Conservation (phyloP, 1,140 invertebrate genomes). For the Orchestia grillus region DNA sequence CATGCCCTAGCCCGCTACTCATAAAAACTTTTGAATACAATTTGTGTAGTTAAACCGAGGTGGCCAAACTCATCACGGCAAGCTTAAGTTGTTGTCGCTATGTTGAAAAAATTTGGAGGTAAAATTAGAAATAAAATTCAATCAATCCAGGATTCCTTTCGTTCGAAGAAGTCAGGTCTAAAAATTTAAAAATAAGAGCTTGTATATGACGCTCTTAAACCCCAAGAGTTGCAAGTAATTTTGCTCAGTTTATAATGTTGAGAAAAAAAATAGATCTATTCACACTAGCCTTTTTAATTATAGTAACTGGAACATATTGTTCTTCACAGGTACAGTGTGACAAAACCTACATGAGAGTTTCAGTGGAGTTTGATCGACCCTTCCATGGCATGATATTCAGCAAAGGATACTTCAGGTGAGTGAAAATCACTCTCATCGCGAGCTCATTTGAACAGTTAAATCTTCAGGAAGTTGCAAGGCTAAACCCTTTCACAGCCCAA, state of each 20-base stretch:
- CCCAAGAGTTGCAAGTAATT: not conserved
- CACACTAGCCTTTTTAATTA: not conserved
- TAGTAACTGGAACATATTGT: not conserved
- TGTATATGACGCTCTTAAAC: not conserved
- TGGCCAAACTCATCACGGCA: not conserved
- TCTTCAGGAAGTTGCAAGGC: not conserved
- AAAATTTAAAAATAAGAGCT: not conserved
- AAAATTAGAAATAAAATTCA: not conserved
- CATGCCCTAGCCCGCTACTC: no score
- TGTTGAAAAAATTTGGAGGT: not conserved
- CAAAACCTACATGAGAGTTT: slow-evolving; percentile 94
- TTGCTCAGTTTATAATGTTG: not conserved
- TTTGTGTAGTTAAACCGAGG: not conserved
- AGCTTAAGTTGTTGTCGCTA: not conserved
- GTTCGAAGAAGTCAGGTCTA: not conserved
- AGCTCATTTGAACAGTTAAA: not conserved
- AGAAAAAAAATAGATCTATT: not conserved
- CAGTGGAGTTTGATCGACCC: slow-evolving; percentile 93
- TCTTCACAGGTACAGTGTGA: slow-evolving; percentile 89
- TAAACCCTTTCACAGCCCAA: no score
- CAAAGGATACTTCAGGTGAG: slow-evolving; percentile 74
- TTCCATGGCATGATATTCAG: slow-evolving; percentile 98
- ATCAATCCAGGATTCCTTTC: not conserved
- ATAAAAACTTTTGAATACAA: not conserved
- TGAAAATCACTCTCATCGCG: not conserved